Conservation (phyloP, 2,797 vertebrate species). For the Darevskia nairensis region DNA sequence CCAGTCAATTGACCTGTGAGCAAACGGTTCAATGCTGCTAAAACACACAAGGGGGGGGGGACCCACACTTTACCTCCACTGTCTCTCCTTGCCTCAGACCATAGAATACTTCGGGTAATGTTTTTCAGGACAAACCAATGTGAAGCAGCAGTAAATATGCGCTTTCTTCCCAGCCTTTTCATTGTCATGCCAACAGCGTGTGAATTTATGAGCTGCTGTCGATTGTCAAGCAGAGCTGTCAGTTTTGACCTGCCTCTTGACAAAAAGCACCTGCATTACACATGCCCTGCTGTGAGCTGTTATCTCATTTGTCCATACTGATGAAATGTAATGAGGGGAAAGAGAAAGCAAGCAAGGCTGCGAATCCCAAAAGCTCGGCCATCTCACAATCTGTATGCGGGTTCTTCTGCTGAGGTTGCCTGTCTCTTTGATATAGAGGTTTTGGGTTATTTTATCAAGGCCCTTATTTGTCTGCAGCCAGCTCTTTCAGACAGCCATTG, state of each 20-base stretch:
- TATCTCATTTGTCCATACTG: conserved; percentile 6
- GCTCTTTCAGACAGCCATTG: neutral
- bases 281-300: neutral
- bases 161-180: neutral
- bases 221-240: neutral
- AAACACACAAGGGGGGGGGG: neutral
- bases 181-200: conserved; percentile 50
- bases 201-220: conserved; percentile 40
- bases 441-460: neutral
- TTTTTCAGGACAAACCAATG: conserved; percentile 20
- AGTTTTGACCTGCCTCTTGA: conserved; percentile 25
- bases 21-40: neutral
- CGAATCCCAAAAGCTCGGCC: neutral
- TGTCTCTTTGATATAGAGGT: neutral
- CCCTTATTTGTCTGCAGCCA: neutral
- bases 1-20: neutral
- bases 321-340: accelerated
- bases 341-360: neutral
- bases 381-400: neutral
- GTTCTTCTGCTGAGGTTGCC: neutral
- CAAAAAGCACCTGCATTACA: neutral
- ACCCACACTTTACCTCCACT: neutral
- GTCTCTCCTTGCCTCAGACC: conserved; percentile 18
- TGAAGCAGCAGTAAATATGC: conserved; percentile 28
- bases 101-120: conserved; percentile 14